Evolutionary conservation across 2,888 invertebrate genomes (phyloP), one percentile per base, ranked within the genome.

Genomic region (Xylota segnis): DNA sequence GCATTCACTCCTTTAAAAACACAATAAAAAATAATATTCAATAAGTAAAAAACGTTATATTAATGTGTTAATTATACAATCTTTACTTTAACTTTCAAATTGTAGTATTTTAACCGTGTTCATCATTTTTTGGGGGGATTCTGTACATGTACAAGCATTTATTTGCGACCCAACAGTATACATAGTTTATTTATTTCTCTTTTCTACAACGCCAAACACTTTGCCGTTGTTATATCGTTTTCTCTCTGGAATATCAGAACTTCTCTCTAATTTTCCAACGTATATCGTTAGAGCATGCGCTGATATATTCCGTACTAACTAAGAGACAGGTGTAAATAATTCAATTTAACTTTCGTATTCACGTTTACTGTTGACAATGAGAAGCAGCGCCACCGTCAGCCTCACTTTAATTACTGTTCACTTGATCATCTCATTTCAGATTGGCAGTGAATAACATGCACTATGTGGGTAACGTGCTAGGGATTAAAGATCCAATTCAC

Each of bases 401-500:
- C 54, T 23, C 43, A 47, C 14, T 45, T 71, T 86, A 76, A 86
- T 86, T 82, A 71, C 59, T 47, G 27, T 56, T 79, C 29, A 79
- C 70, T 74, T 83, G 79, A 65, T 83, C 68, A 81, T 84, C 83
- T 79, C 52, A 71, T 89, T 90, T 54, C 91, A 99, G 99, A 93
- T 93, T 99, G 93, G 99, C 99, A 72, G 97, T 97, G 52, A 98
- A 97, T 94, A 98, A 98, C 93, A 96, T 96, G 94, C 96, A 97
- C 91, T 98, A 96, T 93, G 93, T 98, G 87, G 95, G 95, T 91
- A 96, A 95, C 90, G 95, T 96, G 70, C 94, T 99, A 88, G 98
- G 98, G 68, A 98, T 99, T 90, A 98, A 98, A 93, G 99, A 99
- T 93, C 97, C 98, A 23, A 99, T 99, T 89, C 98, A 99, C 93